Conservation (phyloP, 2,888 invertebrate genomes). For the Nysson spinosus region DNA sequence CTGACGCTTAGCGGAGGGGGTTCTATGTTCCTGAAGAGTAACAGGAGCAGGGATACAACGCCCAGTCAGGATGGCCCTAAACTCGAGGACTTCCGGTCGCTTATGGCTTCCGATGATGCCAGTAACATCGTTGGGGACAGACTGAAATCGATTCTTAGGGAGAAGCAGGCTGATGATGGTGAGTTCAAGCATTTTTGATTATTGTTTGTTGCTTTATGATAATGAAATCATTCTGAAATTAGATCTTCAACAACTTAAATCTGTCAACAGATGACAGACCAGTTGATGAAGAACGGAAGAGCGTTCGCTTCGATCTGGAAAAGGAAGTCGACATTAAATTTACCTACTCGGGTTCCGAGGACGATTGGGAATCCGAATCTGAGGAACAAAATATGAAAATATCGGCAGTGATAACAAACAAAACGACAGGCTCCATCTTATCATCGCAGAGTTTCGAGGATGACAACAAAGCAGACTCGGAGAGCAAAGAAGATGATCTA, state of each 20-base stretch:
- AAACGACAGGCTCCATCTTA: constrained; percentile 8
- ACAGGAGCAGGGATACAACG: constrained; percentile 72
- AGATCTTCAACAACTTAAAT: too few relatives aligned
- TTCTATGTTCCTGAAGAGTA: constrained; percentile 82
- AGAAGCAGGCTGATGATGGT: constrained; percentile 73
- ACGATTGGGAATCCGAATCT: constrained; percentile 68
- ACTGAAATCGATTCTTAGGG: constrained; percentile 74
- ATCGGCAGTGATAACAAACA: constrained; percentile 27
- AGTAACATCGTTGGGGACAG: constrained; percentile 61
- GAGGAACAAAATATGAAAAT: constrained; percentile 51
- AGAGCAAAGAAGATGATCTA: constrained; percentile 6
- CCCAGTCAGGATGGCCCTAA: constrained; percentile 67
- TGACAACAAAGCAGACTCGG: constrained; percentile 30
- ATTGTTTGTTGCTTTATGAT: too few relatives aligned
- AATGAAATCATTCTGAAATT: too few relatives aligned
- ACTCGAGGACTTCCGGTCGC: constrained; percentile 64
- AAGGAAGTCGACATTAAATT: constrained; percentile 77
- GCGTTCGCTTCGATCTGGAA: constrained; percentile 83
- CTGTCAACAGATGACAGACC: constrained; percentile 67
- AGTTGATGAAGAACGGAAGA: constrained; percentile 87
- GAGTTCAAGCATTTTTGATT: too few relatives aligned
- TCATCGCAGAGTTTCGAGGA: constrained; percentile 19
- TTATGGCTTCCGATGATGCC: constrained; percentile 52
- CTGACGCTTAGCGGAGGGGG: constrained; percentile 80
- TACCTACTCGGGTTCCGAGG: constrained; percentile 68